A percentile compares a stretch with the other conserved stretches of the same genome.
Evolutionary conservation across 2,797 vertebrate species (phyloP).

Genomic region (Chrosomus eos): DNA sequence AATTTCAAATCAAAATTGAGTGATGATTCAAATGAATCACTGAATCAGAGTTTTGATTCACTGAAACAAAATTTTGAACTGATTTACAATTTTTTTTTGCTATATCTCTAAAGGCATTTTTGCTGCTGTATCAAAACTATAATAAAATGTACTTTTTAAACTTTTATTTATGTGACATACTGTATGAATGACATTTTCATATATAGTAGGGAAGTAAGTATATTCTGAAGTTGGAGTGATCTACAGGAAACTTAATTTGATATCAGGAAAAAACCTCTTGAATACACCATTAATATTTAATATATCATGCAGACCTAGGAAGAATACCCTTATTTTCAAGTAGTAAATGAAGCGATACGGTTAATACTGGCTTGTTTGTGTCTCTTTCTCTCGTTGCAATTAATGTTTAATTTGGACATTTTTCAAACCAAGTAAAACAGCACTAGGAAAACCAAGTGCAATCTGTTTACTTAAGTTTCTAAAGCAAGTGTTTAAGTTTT

Average conservation of each 20-base stretch:
- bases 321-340: constrained; percentile 33
- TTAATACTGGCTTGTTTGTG: background rate
- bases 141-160: background rate
- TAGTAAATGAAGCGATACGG: constrained; percentile 9
- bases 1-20: background rate
- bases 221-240: background rate
- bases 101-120: background rate
- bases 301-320: background rate
- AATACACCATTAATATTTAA: background rate
- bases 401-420: constrained; percentile 2
- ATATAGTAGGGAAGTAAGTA: background rate
- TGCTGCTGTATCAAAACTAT: background rate
- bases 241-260: background rate
- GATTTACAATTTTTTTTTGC: background rate
- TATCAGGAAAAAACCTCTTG: background rate
- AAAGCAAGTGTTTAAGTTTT: constrained; percentile 24
- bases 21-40: background rate
- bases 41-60: background rate
- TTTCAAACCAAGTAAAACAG: background rate
- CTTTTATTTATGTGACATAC: background rate
- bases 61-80: background rate
- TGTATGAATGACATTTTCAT: background rate
- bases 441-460: background rate
- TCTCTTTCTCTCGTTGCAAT: background rate
- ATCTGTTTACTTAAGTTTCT: constrained; percentile 23